Conservation (phyloP, 2,888 invertebrate species). For the Tenthredo scrophulariae region DNA sequence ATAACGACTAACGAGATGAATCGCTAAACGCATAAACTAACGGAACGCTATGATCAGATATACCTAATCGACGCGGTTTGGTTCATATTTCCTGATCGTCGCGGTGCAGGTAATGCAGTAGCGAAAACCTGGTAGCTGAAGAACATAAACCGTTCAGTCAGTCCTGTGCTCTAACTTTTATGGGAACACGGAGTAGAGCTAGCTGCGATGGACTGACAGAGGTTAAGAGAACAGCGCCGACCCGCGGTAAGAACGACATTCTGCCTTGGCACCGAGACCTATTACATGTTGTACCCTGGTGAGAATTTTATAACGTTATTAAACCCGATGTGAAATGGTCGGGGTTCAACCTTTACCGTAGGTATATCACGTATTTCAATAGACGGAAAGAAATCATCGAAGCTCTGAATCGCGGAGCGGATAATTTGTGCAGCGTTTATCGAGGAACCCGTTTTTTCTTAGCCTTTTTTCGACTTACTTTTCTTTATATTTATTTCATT, state of each 20-base stretch:
- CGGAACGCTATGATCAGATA: too few relatives aligned
- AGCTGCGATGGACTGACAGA: slow-evolving; percentile 63
- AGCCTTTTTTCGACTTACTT: too few relatives aligned
- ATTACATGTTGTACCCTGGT: background rate
- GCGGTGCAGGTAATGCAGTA: background rate
- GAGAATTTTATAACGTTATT: slow-evolving; percentile 14
- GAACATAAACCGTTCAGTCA: background rate
- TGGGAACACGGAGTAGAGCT: slow-evolving; percentile 64
- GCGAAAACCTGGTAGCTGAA: slow-evolving; percentile 9
- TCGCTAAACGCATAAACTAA: too few relatives aligned
- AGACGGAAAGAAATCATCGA: background rate
- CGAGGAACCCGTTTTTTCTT: background rate
- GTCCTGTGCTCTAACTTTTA: slow-evolving; percentile 59
- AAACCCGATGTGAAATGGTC: background rate
- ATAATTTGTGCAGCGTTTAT: background rate
- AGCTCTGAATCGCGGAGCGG: background rate
- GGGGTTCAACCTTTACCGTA: background rate
- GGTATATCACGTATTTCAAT: too few relatives aligned
- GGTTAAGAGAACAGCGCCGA: slow-evolving; percentile 68
- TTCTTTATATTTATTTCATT: too few relatives aligned
- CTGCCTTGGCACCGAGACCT: slow-evolving; percentile 14
- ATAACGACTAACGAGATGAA: background rate
- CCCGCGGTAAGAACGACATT: slow-evolving; percentile 59
- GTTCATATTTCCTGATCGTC: background rate
- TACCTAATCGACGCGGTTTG: background rate